Conservation (phyloP, 2,113 vertebrate genomes). For the Anthoscopus minutus region DNA sequence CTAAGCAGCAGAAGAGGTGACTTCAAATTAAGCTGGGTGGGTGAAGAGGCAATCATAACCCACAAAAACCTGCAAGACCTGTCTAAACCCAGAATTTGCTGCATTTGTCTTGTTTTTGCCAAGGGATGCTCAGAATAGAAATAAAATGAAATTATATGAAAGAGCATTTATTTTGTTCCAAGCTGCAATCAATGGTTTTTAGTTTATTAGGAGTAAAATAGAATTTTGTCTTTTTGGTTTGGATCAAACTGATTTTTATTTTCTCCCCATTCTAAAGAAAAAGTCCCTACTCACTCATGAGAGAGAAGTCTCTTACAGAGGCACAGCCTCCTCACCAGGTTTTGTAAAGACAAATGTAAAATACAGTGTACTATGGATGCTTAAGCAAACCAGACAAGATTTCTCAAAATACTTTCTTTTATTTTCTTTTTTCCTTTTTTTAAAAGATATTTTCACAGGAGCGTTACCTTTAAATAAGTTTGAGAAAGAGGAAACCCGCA, state of each 20-base stretch:
- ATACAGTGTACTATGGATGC: not conserved
- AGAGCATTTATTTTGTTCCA: not conserved
- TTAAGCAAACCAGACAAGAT: not conserved
- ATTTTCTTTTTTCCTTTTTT: no score
- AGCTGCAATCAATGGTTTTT: not conserved
- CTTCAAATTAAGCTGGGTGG: not conserved
- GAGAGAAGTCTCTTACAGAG: not conserved
- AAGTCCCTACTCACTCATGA: not conserved
- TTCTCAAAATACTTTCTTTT: no score
- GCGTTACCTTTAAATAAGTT: not conserved
- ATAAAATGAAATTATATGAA: constrained; percentile 1
- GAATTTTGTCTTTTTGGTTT: not conserved
- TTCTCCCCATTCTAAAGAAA: no score
- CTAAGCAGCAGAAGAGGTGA: not conserved
- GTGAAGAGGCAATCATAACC: not conserved
- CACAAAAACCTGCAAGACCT: not conserved
- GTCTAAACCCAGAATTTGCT: not conserved
- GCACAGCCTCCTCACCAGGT: not conserved
- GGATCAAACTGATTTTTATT: not conserved
- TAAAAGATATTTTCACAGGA: not conserved
- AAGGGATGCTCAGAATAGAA: not conserved
- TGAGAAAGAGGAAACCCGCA: not conserved
- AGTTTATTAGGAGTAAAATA: not conserved
- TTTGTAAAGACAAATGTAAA: not conserved
- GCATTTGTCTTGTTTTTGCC: not conserved